Percentiles rank a stretch among this genome's conserved stretches.
Evolutionary conservation across 1,140 invertebrate genomes (phyloP).

Genomic region (Sycophila sp.): DNA sequence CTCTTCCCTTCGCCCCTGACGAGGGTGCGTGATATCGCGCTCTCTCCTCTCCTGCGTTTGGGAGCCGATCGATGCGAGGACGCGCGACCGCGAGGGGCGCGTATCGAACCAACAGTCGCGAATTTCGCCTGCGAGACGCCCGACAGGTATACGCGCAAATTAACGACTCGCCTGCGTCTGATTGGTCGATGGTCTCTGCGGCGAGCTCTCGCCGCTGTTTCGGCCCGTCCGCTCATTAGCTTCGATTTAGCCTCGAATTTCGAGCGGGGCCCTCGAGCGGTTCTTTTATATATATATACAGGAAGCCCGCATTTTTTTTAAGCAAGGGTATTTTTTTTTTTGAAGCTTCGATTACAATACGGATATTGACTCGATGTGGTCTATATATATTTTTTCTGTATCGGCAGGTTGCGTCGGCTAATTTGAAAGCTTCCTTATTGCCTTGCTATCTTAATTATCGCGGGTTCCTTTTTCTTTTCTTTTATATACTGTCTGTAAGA

Average conservation of each 20-base stretch:
- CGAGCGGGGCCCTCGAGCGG: no score
- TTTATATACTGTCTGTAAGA: no score
- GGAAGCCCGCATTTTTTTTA: not conserved
- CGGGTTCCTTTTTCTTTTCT: no score
- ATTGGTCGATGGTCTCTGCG: constrained; percentile 21
- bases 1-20: no score
- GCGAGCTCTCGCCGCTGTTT: not conserved
- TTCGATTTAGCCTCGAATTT: not conserved
- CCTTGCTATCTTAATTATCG: no score
- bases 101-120: constrained; percentile 49
- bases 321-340: no score
- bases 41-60: not conserved
- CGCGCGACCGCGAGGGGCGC: constrained; percentile 14
- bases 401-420: not conserved
- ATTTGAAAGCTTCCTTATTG: not conserved
- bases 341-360: no score
- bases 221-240: not conserved
- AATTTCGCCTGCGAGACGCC: constrained; percentile 37
- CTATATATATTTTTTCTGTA: not conserved
- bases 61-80: constrained; percentile 41
- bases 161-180: not conserved
- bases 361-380: no score
- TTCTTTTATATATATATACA: not conserved
- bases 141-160: constrained; percentile 29
- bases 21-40: constrained; percentile 6